Evolutionary conservation across 37 sponge, comb jelly and placozoan genomes (phyloP).

Genomic region (Eunapius fragilis): DNA sequence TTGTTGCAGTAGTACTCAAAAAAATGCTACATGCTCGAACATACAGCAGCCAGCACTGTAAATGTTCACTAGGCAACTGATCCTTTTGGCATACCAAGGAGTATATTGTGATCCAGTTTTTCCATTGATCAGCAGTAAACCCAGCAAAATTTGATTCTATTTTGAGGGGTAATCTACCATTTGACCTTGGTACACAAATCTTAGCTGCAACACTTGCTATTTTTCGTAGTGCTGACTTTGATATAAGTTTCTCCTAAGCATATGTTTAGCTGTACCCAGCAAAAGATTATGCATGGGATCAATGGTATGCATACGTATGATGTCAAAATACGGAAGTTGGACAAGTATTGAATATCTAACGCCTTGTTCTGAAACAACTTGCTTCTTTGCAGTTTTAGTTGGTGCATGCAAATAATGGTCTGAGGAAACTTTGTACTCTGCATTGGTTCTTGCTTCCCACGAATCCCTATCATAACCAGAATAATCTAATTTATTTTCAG

Average conservation of each 20-base stretch:
- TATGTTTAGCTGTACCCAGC: slow-evolving; percentile 49
- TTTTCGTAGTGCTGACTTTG: background rate
- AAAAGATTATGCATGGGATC: slow-evolving; percentile 65
- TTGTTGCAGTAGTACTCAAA: background rate
- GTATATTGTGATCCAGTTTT: slow-evolving; percentile 37
- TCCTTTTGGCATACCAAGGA: slow-evolving; percentile 16
- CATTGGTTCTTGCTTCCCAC: slow-evolving; percentile 13
- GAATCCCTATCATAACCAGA: slow-evolving; percentile 21
- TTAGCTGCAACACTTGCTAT: background rate
- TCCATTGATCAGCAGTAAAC: slow-evolving; percentile 78
- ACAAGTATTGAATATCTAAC: slow-evolving; percentile 34
- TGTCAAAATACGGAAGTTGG: slow-evolving; percentile 50
- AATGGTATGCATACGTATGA: slow-evolving; percentile 16
- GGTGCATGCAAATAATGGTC: background rate
- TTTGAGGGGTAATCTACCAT: slow-evolving; percentile 44
- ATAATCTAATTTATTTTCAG: slow-evolving; percentile 43
- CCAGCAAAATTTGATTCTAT: slow-evolving; percentile 41
- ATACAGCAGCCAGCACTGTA: slow-evolving; percentile 53
- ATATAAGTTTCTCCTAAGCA: background rate
- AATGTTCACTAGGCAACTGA: slow-evolving; percentile 11
- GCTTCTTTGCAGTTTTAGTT: slow-evolving; percentile 6
- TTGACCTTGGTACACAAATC: too few relatives aligned
- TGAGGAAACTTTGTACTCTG: background rate
- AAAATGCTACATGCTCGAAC: slow-evolving; percentile 44
- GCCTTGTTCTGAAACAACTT: slow-evolving; percentile 21